These are phyloP conservation scores for Anthonomus grandis DNA, from an alignment of 1,140 invertebrate species.

Conservation along the genomic window DNA sequence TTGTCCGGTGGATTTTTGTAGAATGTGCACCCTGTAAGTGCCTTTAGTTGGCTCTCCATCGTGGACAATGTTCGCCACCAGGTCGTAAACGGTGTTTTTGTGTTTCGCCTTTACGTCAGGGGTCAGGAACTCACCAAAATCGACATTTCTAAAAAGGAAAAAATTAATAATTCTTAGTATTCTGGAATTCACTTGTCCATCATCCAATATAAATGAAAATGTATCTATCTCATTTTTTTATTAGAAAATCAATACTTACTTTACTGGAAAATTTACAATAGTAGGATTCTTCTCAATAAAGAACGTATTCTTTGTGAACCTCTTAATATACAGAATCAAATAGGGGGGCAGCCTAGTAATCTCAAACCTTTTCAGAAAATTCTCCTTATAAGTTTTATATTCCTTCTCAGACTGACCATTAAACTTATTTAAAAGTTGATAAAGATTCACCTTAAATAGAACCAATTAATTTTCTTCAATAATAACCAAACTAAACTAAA, in stretches of 20 bases:
- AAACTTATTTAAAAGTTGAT: conserved; percentile 91
- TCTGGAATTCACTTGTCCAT: not conserved
- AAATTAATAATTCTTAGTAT: no score
- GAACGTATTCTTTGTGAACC: conserved; percentile 99
- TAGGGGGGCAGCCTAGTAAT: conserved; percentile 94
- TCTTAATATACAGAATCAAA: conserved; percentile 94
- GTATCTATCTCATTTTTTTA: not conserved
- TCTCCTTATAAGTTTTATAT: conserved; percentile 99
- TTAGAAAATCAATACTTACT: conserved; percentile 63
- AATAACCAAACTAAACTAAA: conserved; percentile 5
- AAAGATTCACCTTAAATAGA: conserved; percentile 78
- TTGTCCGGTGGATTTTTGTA: conserved; percentile 87
- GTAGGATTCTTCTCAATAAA: conserved; percentile 99
- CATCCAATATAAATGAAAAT: no score
- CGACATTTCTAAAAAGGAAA: conserved; percentile 75
- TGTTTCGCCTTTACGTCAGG: conserved; percentile 77
- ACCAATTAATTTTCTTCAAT: not conserved
- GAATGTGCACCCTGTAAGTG: conserved; percentile 92
- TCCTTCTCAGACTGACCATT: conserved; percentile 95
- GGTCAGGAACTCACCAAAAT: conserved; percentile 94
- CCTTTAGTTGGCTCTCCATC: conserved; percentile 94
- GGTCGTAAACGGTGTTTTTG: conserved; percentile 84
- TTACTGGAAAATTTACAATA: conserved; percentile 99
- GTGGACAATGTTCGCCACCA: conserved; percentile 97
- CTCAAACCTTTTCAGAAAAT: conserved; percentile 96